Percentiles rank a stretch among this genome's conserved stretches.
Conservation (phyloP, 2,888 invertebrate species). For the Nysson spinosus region DNA sequence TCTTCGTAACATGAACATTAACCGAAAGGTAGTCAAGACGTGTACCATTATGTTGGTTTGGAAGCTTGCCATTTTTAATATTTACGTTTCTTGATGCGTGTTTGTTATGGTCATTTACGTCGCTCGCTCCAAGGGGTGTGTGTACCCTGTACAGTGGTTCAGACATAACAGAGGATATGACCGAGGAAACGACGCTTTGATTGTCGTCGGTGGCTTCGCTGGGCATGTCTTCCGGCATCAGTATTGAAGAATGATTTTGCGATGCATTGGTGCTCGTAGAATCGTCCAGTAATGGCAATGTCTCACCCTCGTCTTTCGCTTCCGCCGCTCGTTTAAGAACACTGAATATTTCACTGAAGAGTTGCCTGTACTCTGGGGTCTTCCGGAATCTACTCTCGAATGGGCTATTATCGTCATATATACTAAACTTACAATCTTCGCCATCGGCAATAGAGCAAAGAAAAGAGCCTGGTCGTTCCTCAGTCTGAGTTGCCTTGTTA, state of each 20-base stretch:
- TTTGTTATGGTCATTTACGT: constrained; percentile 2
- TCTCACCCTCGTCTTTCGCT: constrained; percentile 89
- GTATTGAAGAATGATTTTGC: constrained; percentile 82
- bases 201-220: constrained; percentile 85
- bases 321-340: constrained; percentile 90
- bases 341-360: constrained; percentile 91
- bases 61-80: not conserved
- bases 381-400: constrained; percentile 90
- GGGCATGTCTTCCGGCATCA: constrained; percentile 80
- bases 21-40: constrained; percentile 85
- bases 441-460: constrained; percentile 91
- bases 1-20: constrained; percentile 81
- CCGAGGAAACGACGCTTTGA: constrained; percentile 87
- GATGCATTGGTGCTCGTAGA: constrained; percentile 79
- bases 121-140: not conserved
- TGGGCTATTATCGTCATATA: constrained; percentile 87
- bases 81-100: not conserved
- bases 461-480: constrained; percentile 88
- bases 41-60: not conserved
- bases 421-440: constrained; percentile 91
- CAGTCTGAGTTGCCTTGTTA: constrained; percentile 88
- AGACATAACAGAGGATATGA: constrained; percentile 80
- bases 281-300: constrained; percentile 83
- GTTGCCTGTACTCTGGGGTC: constrained; percentile 87
- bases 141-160: constrained; percentile 69